These are phyloP conservation scores for Amniataba percoides DNA, from an alignment of 2,797 vertebrate species.

Conservation along the genomic window DNA sequence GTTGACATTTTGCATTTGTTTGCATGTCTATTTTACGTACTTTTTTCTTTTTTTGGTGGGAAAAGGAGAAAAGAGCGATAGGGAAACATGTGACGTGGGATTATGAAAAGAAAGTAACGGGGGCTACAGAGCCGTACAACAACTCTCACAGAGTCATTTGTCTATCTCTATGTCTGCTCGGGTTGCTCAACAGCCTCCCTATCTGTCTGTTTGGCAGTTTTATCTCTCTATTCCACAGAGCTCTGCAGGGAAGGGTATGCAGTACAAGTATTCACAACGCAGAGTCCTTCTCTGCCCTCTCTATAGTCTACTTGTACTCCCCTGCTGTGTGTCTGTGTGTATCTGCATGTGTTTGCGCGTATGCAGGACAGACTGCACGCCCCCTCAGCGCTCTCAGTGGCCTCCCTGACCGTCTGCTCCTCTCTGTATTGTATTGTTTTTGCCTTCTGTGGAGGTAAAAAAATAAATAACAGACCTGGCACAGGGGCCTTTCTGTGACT, in stretches of 20 bases:
- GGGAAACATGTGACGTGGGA: neutral
- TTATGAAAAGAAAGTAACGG: constrained; percentile 10
- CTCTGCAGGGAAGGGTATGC: constrained; percentile 12
- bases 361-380: constrained; percentile 51
- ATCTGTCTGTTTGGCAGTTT: constrained; percentile 48
- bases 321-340: constrained; percentile 40
- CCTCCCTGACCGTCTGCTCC: constrained; percentile 58
- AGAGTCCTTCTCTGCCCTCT: constrained; percentile 35
- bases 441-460: constrained; percentile 50
- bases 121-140: neutral
- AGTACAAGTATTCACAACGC: constrained; percentile 36
- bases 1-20: constrained; percentile 51
- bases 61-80: neutral
- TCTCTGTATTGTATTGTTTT: constrained; percentile 54
- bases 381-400: constrained; percentile 44
- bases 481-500: constrained; percentile 38
- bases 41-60: constrained; percentile 28
- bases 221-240: constrained; percentile 37
- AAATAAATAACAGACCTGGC: constrained; percentile 35
- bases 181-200: constrained; percentile 26
- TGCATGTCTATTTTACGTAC: constrained; percentile 38
- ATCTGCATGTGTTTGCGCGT: constrained; percentile 49
- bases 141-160: constrained; percentile 35
- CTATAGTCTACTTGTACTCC: constrained; percentile 32
- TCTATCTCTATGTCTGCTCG: constrained; percentile 13